Evolutionary conservation across 2,888 invertebrate species (phyloP).

Genomic region (Unio delphinus): DNA sequence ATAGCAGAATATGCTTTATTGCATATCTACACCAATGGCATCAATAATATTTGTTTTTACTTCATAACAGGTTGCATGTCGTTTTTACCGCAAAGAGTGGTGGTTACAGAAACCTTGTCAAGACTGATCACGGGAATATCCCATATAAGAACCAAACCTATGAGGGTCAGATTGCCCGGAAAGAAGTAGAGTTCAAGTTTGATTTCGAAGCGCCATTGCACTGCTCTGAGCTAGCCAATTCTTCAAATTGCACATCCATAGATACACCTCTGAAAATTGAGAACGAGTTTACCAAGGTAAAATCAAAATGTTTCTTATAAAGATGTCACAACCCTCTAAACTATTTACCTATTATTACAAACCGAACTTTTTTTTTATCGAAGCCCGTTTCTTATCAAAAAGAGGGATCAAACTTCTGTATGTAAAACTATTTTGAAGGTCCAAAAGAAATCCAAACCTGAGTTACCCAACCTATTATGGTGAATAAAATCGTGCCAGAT

Average conservation of each 20-base stretch:
- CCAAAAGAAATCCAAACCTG: too few relatives aligned
- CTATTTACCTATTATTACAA: too few relatives aligned
- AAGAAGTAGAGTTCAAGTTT: conserved; percentile 20
- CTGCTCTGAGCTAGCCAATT: conserved; percentile 5
- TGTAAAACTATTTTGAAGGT: too few relatives aligned
- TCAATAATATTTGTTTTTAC: background rate
- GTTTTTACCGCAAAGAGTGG: conserved; percentile 15
- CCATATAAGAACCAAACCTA: conserved; percentile 7
- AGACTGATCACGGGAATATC: conserved; percentile 5
- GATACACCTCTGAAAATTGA: conserved; percentile 2
- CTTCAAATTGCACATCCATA: background rate
- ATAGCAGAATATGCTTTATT: too few relatives aligned
- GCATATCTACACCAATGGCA: too few relatives aligned
- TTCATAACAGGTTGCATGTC: conserved; percentile 9
- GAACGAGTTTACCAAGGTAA: conserved; percentile 19
- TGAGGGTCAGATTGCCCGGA: conserved; percentile 7
- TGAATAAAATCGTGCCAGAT: too few relatives aligned
- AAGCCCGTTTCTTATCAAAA: too few relatives aligned
- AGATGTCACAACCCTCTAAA: too few relatives aligned
- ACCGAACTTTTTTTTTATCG: too few relatives aligned
- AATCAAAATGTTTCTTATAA: too few relatives aligned
- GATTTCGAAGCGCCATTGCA: conserved; percentile 19
- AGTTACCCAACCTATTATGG: too few relatives aligned
- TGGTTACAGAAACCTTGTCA: conserved; percentile 13
- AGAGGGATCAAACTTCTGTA: too few relatives aligned